These are phyloP conservation scores for Brachymystax lenok DNA, from an alignment of 2,797 vertebrate species.

Conservation along the genomic window DNA sequence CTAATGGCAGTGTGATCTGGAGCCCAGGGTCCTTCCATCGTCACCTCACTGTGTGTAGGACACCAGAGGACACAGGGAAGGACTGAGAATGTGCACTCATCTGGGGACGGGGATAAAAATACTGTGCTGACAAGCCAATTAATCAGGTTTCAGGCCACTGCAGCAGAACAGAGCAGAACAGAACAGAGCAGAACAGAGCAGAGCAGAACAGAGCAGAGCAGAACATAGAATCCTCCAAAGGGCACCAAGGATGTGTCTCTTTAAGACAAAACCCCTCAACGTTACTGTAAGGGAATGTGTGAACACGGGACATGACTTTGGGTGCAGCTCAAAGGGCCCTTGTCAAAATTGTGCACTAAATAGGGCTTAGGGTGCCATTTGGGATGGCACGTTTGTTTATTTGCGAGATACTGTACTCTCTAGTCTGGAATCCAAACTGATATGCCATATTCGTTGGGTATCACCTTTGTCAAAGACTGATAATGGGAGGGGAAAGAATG, in stretches of 20 bases:
- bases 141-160: slow-evolving; percentile 57
- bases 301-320: not conserved
- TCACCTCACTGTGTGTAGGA: slow-evolving; percentile 37
- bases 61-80: slow-evolving; percentile 52
- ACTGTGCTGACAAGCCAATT: slow-evolving; percentile 63
- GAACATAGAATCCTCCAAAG: not conserved
- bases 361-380: not conserved
- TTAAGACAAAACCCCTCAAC: not conserved
- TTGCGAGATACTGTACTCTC: not conserved
- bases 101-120: slow-evolving; percentile 63
- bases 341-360: not conserved
- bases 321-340: not conserved
- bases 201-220: rapidly evolving
- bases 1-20: not conserved
- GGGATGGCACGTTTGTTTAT: not conserved
- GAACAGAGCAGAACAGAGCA: rapidly evolving
- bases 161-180: not conserved
- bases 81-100: slow-evolving; percentile 44
- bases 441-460: too few species aligned
- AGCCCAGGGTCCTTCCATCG: not conserved
- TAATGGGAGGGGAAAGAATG: too few species aligned
- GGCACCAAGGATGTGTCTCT: not conserved
- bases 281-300: not conserved
- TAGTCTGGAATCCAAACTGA: too few species aligned
- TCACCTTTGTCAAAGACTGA: too few species aligned